phyloP scores from a whole-genome alignment of 2,113 vertebrate species.

The Nansenia antarctica region DNA sequence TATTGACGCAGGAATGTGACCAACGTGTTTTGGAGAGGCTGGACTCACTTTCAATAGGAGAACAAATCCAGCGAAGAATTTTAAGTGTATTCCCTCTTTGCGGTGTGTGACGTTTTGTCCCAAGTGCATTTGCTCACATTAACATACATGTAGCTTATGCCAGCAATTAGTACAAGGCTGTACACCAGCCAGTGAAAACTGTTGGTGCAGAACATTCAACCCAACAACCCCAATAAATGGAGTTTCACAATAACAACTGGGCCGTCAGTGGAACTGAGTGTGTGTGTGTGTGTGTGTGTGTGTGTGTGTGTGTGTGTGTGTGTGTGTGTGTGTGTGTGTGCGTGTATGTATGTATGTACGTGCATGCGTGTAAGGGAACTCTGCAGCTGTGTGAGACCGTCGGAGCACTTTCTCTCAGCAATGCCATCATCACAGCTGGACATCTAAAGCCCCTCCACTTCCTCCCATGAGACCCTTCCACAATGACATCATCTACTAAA shows the following conservation, averaged over 20 bases:
- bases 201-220: slow-evolving; percentile 15
- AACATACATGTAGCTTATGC: slow-evolving; percentile 10
- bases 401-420: slow-evolving; percentile 41
- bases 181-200: background rate
- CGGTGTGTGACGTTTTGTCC: slow-evolving; percentile 17
- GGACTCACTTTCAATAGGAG: slow-evolving; percentile 28
- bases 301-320: too few species aligned
- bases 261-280: too few species aligned
- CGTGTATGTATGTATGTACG: too few species aligned
- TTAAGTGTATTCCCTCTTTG: slow-evolving; percentile 24
- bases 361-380: slow-evolving; percentile 1
- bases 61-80: slow-evolving; percentile 35
- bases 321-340: too few species aligned
- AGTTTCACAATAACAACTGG: slow-evolving; percentile 17
- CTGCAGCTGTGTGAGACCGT: slow-evolving; percentile 62
- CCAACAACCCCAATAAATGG: slow-evolving; percentile 33
- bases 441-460: slow-evolving; percentile 44
- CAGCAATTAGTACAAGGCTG: slow-evolving; percentile 5
- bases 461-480: slow-evolving; percentile 38
- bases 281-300: too few species aligned
- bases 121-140: background rate
- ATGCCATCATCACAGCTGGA: slow-evolving; percentile 65
- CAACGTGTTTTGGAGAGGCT: slow-evolving; percentile 1
- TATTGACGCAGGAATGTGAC: slow-evolving; percentile 25
- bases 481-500: slow-evolving; percentile 44